Evolutionary conservation across 2,113 vertebrate species (phyloP).

Genomic region (Clarias macrocephalus): DNA sequence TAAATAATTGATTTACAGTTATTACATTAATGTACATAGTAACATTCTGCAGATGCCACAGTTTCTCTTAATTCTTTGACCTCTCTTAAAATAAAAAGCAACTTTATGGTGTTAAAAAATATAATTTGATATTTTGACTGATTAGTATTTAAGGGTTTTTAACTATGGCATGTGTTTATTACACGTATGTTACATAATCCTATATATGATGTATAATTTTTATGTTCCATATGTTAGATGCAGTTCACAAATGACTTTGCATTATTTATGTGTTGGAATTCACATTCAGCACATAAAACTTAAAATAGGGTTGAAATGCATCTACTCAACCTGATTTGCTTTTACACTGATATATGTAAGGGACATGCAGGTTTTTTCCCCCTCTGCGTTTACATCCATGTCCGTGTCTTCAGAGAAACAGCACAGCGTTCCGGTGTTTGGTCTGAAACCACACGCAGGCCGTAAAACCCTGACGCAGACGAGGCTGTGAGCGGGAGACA

Average conservation of each 20-base stretch:
- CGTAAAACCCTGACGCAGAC: not conserved
- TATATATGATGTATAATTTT: too few relatives aligned
- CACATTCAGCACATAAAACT: not conserved
- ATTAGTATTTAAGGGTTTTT: too few relatives aligned
- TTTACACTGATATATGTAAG: not conserved
- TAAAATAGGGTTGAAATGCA: not conserved
- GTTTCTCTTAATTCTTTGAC: not conserved
- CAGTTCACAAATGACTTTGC: not conserved
- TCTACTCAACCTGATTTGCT: not conserved
- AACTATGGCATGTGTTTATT: too few relatives aligned
- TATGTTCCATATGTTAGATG: not conserved
- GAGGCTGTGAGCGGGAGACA: not conserved
- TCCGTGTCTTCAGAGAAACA: not conserved
- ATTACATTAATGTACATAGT: not conserved
- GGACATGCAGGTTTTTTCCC: not conserved
- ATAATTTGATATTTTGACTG: too few relatives aligned
- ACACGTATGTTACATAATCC: too few relatives aligned
- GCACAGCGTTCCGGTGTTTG: not conserved
- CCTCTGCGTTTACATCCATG: not conserved
- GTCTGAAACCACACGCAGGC: conserved; percentile 21
- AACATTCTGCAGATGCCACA: not conserved
- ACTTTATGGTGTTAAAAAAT: too few relatives aligned
- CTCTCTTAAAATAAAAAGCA: not conserved
- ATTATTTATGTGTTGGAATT: too few relatives aligned
- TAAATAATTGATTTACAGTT: too few relatives aligned